A percentile compares a stretch with the other conserved stretches of the same genome.
Evolutionary conservation across 2,888 invertebrate species (phyloP).

Genomic region (Latrodectus hesperus): DNA sequence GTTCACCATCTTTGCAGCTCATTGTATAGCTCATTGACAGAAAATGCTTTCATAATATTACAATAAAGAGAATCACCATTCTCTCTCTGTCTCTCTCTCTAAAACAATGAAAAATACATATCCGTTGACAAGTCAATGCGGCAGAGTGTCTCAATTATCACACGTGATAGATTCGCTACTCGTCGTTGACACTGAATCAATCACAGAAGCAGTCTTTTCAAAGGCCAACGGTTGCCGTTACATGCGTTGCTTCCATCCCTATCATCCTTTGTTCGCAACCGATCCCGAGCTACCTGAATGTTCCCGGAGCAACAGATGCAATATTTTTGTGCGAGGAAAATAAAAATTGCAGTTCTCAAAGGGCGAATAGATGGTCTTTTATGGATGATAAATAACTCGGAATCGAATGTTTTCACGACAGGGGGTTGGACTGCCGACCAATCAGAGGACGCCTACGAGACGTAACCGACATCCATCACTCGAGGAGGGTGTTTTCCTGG

Average conservation of each 20-base stretch:
- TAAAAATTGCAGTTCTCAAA: conserved; percentile 54
- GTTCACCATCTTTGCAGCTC: too few relatives aligned
- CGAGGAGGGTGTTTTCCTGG: conserved; percentile 37
- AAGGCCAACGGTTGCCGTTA: background rate
- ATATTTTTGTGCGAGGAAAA: conserved; percentile 52
- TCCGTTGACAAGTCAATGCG: too few relatives aligned
- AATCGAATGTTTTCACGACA: conserved; percentile 64
- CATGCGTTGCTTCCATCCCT: background rate
- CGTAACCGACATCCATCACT: conserved; percentile 62
- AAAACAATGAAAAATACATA: too few relatives aligned
- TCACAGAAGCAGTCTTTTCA: conserved; percentile 26
- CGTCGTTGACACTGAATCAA: conserved; percentile 17
- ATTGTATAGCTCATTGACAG: too few relatives aligned
- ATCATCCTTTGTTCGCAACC: conserved; percentile 7
- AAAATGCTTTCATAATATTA: too few relatives aligned
- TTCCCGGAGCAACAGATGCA: conserved; percentile 57
- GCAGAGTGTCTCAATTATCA: background rate
- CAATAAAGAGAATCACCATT: too few relatives aligned
- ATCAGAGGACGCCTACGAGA: conserved; percentile 59
- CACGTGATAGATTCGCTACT: background rate
- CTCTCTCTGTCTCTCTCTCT: too few relatives aligned
- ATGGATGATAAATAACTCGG: conserved; percentile 61
- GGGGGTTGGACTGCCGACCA: conserved; percentile 55
- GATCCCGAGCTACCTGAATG: conserved; percentile 17
- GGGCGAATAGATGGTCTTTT: conserved; percentile 63